These are phyloP conservation scores for Taphrorychus bicolor DNA, from an alignment of 2,888 invertebrate genomes.

Conservation along the genomic window DNA sequence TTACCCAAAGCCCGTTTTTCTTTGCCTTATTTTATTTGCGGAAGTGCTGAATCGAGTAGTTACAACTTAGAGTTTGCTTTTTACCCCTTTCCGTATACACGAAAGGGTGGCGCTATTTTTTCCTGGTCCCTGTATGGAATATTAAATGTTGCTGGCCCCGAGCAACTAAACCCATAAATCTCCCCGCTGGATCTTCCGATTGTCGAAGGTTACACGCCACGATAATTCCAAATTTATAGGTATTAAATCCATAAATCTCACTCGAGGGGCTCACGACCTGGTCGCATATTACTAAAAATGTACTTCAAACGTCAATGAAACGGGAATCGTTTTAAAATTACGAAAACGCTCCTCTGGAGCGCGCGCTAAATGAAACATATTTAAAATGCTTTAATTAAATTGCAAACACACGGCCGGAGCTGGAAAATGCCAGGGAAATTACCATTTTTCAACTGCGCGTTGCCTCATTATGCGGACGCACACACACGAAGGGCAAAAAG, in stretches of 20 bases:
- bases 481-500: slow-evolving; percentile 3
- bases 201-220: neutral
- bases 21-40: slow-evolving; percentile 31
- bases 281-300: no score
- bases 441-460: slow-evolving; percentile 13
- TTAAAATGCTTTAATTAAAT: slow-evolving; percentile 23
- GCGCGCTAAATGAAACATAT: slow-evolving; percentile 11
- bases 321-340: neutral
- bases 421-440: slow-evolving; percentile 6
- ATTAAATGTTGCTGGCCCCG: neutral
- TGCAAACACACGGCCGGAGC: slow-evolving; percentile 4
- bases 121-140: neutral
- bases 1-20: slow-evolving; percentile 27
- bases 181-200: neutral
- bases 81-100: slow-evolving; percentile 10
- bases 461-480: slow-evolving; percentile 7
- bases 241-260: neutral
- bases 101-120: slow-evolving; percentile 3
- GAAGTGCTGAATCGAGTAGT: slow-evolving; percentile 28
- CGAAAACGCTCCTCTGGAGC: slow-evolving; percentile 1
- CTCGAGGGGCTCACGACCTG: neutral
- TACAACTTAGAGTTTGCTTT: slow-evolving; percentile 25
- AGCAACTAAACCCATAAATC: neutral
- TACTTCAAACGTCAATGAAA: neutral
- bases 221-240: neutral